Conservation (phyloP, 2,113 vertebrate genomes). For the Carassius gibelio region DNA sequence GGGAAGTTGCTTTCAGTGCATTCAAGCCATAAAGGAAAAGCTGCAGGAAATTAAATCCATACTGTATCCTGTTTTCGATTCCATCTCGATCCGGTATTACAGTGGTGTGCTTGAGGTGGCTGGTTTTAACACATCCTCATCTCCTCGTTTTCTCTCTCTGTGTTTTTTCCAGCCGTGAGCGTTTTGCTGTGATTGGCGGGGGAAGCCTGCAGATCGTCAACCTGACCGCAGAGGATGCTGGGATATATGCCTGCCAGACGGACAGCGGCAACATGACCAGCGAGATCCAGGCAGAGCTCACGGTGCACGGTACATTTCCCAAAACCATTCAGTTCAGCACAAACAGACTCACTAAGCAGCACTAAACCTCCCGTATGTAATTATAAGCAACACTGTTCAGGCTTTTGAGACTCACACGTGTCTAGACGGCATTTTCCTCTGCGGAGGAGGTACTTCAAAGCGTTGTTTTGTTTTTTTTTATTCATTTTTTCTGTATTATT, state of each 20-base stretch:
- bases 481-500: not conserved
- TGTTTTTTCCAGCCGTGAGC: slow-evolving; percentile 64
- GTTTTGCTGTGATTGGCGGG: slow-evolving; percentile 73
- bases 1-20: not conserved
- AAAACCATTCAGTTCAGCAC: not conserved
- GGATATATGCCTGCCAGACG: slow-evolving; percentile 77
- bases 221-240: slow-evolving; percentile 74
- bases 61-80: slow-evolving; percentile 41
- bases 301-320: slow-evolving; percentile 75
- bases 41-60: slow-evolving; percentile 15
- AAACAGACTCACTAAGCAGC: not conserved
- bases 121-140: not conserved
- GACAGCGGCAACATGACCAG: slow-evolving; percentile 80
- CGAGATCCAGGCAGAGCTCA: slow-evolving; percentile 79
- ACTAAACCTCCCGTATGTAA: slow-evolving; percentile 5
- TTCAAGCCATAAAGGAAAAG: slow-evolving; percentile 27
- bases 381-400: not conserved
- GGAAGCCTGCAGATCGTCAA: slow-evolving; percentile 75
- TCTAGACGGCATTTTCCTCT: not conserved
- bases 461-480: slow-evolving; percentile 7
- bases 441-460: not conserved
- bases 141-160: not conserved
- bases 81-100: not conserved
- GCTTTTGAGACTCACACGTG: not conserved
- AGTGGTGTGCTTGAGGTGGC: not conserved